Evolutionary conservation across 2,888 invertebrate genomes (phyloP).

Genomic region (Bursaphelenchus okinawaensis): DNA sequence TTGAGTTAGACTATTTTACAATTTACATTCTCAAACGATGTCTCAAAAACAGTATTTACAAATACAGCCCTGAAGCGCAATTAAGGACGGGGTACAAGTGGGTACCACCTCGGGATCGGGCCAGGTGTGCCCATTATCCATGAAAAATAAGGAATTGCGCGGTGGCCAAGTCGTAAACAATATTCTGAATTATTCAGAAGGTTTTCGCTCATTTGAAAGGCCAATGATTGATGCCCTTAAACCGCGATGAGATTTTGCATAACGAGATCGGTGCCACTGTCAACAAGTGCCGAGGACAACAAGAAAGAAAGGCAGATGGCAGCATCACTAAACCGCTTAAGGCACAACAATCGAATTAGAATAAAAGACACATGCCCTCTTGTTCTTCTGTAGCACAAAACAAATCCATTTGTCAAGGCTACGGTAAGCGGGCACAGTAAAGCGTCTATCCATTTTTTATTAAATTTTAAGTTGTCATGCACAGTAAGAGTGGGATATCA

Average conservation of each 20-base stretch:
- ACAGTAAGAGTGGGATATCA: no score
- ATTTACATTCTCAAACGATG: no score
- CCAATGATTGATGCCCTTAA: not conserved
- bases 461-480: no score
- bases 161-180: not conserved
- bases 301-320: not conserved
- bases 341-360: not conserved
- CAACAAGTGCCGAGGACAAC: not conserved
- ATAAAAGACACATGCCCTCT: not conserved
- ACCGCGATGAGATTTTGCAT: not conserved
- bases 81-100: not conserved
- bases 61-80: not conserved
- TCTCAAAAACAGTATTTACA: no score
- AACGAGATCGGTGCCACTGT: not conserved
- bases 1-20: no score
- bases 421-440: no score
- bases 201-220: not conserved
- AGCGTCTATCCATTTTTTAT: no score
- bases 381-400: not conserved
- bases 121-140: not conserved
- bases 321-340: not conserved
- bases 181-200: not conserved
- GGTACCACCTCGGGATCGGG: not conserved
- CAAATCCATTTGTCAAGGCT: no score
- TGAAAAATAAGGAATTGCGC: not conserved